phyloP scores from a whole-genome alignment of 2,113 vertebrate genomes.

The Chaetodon trifascialis region DNA sequence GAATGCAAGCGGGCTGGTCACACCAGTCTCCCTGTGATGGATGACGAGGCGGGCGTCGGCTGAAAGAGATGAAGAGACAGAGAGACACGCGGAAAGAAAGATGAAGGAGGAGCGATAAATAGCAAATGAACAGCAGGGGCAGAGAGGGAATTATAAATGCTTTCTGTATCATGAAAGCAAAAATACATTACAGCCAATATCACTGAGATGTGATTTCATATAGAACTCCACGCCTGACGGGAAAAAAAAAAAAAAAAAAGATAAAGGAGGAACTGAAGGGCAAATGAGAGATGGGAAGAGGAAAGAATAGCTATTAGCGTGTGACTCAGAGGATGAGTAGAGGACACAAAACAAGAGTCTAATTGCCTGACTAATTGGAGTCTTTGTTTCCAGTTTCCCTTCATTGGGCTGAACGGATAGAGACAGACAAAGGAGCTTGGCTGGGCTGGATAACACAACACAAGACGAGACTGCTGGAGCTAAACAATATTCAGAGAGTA shows the following conservation, averaged over 20 bases:
- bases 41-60: constrained; percentile 36
- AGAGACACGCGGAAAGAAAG: constrained; percentile 52
- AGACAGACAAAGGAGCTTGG: constrained; percentile 58
- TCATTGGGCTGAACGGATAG: constrained; percentile 62
- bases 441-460: constrained; percentile 53
- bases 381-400: constrained; percentile 75
- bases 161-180: constrained; percentile 36
- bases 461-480: constrained; percentile 36
- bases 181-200: constrained; percentile 56
- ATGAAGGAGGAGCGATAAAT: constrained; percentile 58
- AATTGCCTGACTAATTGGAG: constrained; percentile 84
- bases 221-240: constrained; percentile 22
- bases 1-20: constrained; percentile 12
- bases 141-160: constrained; percentile 51
- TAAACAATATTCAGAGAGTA: constrained; percentile 37
- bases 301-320: constrained; percentile 70
- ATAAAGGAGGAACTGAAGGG: constrained; percentile 65
- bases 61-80: constrained; percentile 53
- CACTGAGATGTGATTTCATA: constrained; percentile 36
- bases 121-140: constrained; percentile 51
- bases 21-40: constrained; percentile 48
- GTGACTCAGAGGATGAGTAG: constrained; percentile 65
- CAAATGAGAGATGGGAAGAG: constrained; percentile 65
- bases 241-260: constrained; percentile 5
- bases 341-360: constrained; percentile 73